Evolutionary conservation across 2,113 vertebrate species (phyloP), one percentile per base, ranked within the genome.

Genomic region (Heterochromis multidens): DNA sequence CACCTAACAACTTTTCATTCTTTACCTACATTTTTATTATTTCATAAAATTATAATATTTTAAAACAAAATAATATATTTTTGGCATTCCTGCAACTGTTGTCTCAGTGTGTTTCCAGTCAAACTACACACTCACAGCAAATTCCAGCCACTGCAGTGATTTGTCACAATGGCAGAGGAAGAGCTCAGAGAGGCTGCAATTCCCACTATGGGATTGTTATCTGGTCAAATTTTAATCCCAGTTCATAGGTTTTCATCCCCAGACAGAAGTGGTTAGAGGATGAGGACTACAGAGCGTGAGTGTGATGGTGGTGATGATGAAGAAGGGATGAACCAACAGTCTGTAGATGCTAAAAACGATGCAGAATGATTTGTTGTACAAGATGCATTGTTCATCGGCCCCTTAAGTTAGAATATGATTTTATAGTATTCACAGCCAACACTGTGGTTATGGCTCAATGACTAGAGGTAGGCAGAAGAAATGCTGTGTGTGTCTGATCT

Each of bases 181-280:
- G 62, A 86, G 80, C 83, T 89, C 80, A 85, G 59, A 72, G 82
- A 33, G 5, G 27, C 78, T 31, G 1, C 86, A 62, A 19, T 88
- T 87, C 80, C 65, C 59, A 76, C 59, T 84, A 70, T 52, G 63
- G 79, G 79, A 79, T 85, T 83, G 81, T 84, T 90, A 90, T 89
- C 90, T 77, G 85, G 63, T 76, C 29, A 72, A 83, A 90, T 59
- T 91, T 89, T 90, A 92, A 93, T 93, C 89, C 88, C 65, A 78
- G 62, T 90, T 90, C 43, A 91, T 61, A 81, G 88, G 82, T 86
- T 87, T 83, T 82, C 77, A 76, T 67, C 78, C 83, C 80, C 77
- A 91, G 82, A 77, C 83, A 76, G 57, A 57, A 85, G 85, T 6
- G 3, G 84, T 80, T 79, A 87, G 70, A 85, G 80, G 88, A 25